These are phyloP conservation scores for Trogon melanurus DNA, from an alignment of 2,113 vertebrate genomes.

Conservation along the genomic window DNA sequence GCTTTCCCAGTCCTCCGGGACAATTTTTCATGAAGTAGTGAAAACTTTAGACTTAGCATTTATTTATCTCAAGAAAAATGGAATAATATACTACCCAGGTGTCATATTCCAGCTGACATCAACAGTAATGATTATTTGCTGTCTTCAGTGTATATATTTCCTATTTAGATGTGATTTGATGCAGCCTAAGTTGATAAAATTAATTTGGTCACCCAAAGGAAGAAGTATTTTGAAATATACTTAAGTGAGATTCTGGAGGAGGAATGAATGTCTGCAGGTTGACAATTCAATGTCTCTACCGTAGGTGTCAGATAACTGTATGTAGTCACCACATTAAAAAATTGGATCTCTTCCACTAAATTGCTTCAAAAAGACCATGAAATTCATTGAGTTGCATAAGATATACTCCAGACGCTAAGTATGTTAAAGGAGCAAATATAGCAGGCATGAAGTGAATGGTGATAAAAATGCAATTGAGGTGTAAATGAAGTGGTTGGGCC, in stretches of 20 bases:
- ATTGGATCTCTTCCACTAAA: neutral
- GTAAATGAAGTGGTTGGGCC: neutral
- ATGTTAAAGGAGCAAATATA: neutral
- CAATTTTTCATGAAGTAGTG: neutral
- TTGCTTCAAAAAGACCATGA: conserved; percentile 25
- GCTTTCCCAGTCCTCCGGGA: neutral
- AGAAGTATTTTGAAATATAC: neutral
- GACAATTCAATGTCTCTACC: neutral
- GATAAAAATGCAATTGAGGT: conserved; percentile 18
- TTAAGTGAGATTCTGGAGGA: neutral
- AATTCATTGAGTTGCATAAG: conserved; percentile 1
- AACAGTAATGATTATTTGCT: neutral
- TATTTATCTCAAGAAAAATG: neutral
- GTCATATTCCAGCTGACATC: neutral
- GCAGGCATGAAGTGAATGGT: neutral
- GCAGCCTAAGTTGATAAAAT: neutral
- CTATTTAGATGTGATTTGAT: neutral
- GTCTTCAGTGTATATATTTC: neutral
- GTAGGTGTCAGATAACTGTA: neutral
- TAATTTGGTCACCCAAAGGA: neutral
- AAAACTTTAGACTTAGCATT: neutral
- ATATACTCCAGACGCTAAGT: neutral
- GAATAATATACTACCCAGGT: neutral
- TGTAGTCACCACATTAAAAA: conserved; percentile 4
- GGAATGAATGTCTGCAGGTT: neutral